Percentiles rank a stretch among this genome's conserved stretches.
These are phyloP conservation scores for Agonopterix arenella DNA, from an alignment of 2,888 invertebrate genomes.

Conservation along the genomic window DNA sequence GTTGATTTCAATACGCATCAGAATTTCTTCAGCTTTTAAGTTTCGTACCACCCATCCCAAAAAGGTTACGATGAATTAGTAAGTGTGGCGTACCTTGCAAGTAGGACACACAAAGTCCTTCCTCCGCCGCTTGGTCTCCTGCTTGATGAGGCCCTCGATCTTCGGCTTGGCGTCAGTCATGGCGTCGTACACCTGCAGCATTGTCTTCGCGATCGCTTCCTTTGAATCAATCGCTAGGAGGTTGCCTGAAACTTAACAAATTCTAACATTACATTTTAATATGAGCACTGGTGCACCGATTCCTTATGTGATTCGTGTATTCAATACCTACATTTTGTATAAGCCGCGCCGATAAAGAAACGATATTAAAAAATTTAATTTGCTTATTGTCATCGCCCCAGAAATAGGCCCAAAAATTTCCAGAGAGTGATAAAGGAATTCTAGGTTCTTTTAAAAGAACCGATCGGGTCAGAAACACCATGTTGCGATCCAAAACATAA, in stretches of 20 bases:
- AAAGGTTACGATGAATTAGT: background rate
- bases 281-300: too few relatives aligned
- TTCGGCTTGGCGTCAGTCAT: slow-evolving; percentile 60
- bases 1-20: background rate
- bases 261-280: too few relatives aligned
- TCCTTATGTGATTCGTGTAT: too few relatives aligned
- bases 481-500: too few relatives aligned
- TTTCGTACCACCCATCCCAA: background rate
- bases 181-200: slow-evolving; percentile 49
- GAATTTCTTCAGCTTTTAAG: background rate
- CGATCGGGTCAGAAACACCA: too few relatives aligned
- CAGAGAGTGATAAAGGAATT: too few relatives aligned
- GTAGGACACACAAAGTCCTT: slow-evolving; percentile 57
- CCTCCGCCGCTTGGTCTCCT: slow-evolving; percentile 45
- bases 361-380: too few relatives aligned
- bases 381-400: too few relatives aligned
- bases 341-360: too few relatives aligned
- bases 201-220: slow-evolving; percentile 41
- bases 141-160: slow-evolving; percentile 64
- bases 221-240: slow-evolving; percentile 47
- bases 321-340: too few relatives aligned
- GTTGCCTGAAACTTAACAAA: slow-evolving; percentile 28
- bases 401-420: too few relatives aligned
- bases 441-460: too few relatives aligned
- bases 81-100: slow-evolving; percentile 31